These are phyloP conservation scores for Drusus annulatus DNA, from an alignment of 1,140 invertebrate species.

Conservation along the genomic window DNA sequence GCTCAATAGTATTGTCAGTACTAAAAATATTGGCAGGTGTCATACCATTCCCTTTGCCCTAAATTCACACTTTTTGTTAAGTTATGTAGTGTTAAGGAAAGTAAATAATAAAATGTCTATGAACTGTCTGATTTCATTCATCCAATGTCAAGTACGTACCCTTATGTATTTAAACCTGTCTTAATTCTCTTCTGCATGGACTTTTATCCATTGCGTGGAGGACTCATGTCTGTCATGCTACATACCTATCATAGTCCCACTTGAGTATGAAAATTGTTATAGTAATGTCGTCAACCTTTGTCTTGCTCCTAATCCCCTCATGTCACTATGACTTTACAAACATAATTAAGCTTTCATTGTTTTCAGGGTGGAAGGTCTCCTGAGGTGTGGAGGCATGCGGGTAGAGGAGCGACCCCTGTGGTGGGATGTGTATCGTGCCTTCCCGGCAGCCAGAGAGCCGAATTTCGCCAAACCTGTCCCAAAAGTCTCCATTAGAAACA, in stretches of 20 bases:
- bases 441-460: conserved; percentile 88
- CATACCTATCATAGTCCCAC: not conserved
- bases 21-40: too few relatives aligned
- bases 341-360: conserved; percentile 33
- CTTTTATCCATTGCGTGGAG: too few relatives aligned
- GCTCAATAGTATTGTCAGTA: too few relatives aligned
- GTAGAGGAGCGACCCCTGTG: conserved; percentile 88
- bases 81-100: too few relatives aligned
- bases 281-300: not conserved
- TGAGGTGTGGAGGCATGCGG: conserved; percentile 82
- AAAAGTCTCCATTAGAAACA: conserved; percentile 74
- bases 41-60: too few relatives aligned
- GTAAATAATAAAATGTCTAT: too few relatives aligned
- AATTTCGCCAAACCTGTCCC: conserved; percentile 76
- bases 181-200: too few relatives aligned
- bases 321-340: not conserved
- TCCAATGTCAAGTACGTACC: too few relatives aligned
- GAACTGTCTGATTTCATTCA: too few relatives aligned
- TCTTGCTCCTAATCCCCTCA: not conserved
- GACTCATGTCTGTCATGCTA: too few relatives aligned
- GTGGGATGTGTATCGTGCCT: conserved; percentile 90
- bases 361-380: conserved; percentile 81
- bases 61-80: too few relatives aligned
- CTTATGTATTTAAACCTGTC: too few relatives aligned
- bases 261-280: not conserved